These are phyloP conservation scores for Myodes glareolus DNA, from an alignment of 2,113 vertebrate species.

Conservation along the genomic window DNA sequence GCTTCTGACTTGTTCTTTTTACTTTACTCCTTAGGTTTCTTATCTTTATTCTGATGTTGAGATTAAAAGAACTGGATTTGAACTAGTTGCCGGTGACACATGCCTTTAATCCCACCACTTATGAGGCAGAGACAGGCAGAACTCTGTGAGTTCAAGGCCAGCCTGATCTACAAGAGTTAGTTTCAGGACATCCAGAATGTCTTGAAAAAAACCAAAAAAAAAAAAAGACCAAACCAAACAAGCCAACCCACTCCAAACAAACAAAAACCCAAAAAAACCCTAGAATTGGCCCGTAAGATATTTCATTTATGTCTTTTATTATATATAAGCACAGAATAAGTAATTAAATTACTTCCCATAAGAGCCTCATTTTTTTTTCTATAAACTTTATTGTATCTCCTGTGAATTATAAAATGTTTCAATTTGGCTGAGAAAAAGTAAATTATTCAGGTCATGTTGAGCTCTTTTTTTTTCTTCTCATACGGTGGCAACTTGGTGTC, in stretches of 20 bases:
- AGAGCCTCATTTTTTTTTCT: not conserved
- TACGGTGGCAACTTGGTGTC: not conserved
- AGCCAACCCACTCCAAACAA: too few relatives aligned
- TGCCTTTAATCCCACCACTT: too few relatives aligned
- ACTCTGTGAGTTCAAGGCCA: too few relatives aligned
- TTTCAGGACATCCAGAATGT: too few relatives aligned
- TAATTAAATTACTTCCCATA: not conserved
- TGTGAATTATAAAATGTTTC: not conserved
- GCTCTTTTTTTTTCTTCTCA: not conserved
- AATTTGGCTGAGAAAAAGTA: not conserved
- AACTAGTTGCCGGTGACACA: accelerated
- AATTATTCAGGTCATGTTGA: not conserved
- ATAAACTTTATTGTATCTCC: too few relatives aligned
- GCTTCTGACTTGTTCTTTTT: not conserved
- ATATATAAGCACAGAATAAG: not conserved
- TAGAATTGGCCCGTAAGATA: not conserved
- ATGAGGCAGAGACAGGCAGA: too few relatives aligned
- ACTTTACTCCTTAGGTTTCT: not conserved
- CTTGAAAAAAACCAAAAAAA: too few relatives aligned
- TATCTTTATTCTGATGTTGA: not conserved
- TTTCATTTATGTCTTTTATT: not conserved
- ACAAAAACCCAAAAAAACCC: too few relatives aligned
- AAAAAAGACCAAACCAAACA: too few relatives aligned
- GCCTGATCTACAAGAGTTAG: too few relatives aligned
- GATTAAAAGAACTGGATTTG: not conserved